phyloP scores from a whole-genome alignment of 2,113 vertebrate genomes.

The Suncus etruscus region DNA sequence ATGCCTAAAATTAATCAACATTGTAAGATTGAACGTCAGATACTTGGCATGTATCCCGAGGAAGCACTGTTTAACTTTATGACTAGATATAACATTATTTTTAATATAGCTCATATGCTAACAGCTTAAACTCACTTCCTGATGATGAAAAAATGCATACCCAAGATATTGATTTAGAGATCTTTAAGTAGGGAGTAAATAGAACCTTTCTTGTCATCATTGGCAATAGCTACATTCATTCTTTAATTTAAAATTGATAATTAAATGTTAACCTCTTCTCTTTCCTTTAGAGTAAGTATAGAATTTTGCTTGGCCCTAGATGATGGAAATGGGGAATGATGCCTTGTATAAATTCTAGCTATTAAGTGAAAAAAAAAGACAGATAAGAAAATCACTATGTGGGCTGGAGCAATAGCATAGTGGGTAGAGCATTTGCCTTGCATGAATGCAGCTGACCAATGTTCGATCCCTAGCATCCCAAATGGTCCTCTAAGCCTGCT shows the following conservation, averaged over 20 bases:
- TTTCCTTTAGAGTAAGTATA: conserved; percentile 10
- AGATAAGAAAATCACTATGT: conserved; percentile 10
- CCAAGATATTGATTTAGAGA: background rate
- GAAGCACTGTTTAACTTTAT: conserved; percentile 1
- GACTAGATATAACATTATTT: conserved; percentile 12
- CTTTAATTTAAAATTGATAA: conserved; percentile 7
- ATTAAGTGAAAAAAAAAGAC: background rate
- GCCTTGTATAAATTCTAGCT: conserved; percentile 5
- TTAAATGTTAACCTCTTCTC: background rate
- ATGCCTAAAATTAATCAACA: background rate
- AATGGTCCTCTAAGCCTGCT: too few species aligned
- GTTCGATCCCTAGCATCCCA: too few species aligned
- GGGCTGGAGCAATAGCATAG: too few species aligned
- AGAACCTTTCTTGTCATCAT: background rate
- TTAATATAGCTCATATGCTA: background rate
- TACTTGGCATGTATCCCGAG: conserved; percentile 20
- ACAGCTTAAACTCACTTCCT: conserved; percentile 36
- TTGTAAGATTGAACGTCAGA: background rate
- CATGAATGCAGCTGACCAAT: too few species aligned
- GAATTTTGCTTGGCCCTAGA: background rate
- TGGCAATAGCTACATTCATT: background rate
- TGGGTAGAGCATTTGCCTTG: too few species aligned
- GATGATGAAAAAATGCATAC: background rate
- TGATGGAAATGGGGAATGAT: background rate
- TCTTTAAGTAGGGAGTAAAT: conserved; percentile 8